Evolutionary conservation across 2,113 vertebrate genomes (phyloP), one percentile per base, ranked within the genome.

Genomic region (Chaetura pelagica): DNA sequence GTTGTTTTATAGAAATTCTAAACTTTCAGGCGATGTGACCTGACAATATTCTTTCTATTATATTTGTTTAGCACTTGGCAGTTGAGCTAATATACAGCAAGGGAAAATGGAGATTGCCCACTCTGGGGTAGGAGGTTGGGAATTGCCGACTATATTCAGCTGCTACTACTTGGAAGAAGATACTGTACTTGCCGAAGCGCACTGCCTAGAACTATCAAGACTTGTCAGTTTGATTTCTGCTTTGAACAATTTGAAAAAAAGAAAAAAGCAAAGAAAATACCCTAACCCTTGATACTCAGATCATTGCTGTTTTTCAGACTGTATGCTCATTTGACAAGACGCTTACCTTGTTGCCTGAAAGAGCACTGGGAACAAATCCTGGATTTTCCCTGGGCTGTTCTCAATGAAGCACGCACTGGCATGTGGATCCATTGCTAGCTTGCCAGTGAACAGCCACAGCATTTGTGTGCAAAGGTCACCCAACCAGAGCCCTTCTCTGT

Each of bases 91-190:
- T 57, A 69, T 17, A 57, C 30, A 79, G 55, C 7, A 38, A 87
- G 27, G 40, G 57, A 87, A 93, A 62, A 54, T 2, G 9, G 69
- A 92, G 86, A 79, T 84, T 87, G 38, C 46, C 80, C 29, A 27
- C 49, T 68, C 74, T 63, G 40, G 34, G 35, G 61, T 57, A 79
- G 80, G 76, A 96, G 73, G 22, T 32, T 94, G 69, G 76, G 88
- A 94, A 93, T 89, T 87, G 58, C 69, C 79, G 94, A 22, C 83
- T 87, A 19, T 89, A 81, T 93, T 96, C 86, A 84, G 61, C 69
- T 96, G 73, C 66, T 73, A 69, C 49, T 69, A 16, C 38, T 81
- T 81, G 71, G 57, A 87, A 90, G 46, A 61, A 82, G 66, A 89
- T 75, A 82, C 17, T 58, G 49, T 64, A 42, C 62, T 93, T 89